phyloP scores from a whole-genome alignment of 1,140 invertebrate species.

The Hesperophylax magnus region DNA sequence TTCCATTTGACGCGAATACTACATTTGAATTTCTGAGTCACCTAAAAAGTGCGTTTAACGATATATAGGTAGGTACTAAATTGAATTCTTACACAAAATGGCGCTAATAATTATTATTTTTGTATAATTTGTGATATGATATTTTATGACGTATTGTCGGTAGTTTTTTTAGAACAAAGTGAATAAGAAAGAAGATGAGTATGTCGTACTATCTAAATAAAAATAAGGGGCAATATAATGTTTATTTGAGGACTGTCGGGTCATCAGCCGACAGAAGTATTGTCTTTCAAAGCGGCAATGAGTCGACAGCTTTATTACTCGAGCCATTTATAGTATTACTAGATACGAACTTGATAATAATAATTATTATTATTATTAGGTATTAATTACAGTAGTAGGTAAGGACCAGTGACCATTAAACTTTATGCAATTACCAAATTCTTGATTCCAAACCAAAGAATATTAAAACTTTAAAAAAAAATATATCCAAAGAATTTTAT shows the following conservation, averaged over 20 bases:
- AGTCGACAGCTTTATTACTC: not conserved
- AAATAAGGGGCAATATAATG: slow-evolving; percentile 16
- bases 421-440: not conserved
- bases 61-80: too few species aligned
- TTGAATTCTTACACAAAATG: not conserved
- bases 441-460: not conserved
- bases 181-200: not conserved
- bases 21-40: too few species aligned
- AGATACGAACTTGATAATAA: not conserved
- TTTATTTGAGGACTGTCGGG: slow-evolving; percentile 20
- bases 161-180: slow-evolving; percentile 7
- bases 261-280: slow-evolving; percentile 27
- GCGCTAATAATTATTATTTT: not conserved
- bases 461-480: too few species aligned
- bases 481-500: too few species aligned
- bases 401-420: not conserved
- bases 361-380: not conserved
- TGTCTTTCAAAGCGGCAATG: slow-evolving; percentile 14
- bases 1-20: too few species aligned
- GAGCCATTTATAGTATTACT: not conserved
- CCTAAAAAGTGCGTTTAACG: too few species aligned
- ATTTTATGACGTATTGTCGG: slow-evolving; percentile 6
- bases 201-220: not conserved
- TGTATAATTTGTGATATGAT: not conserved
- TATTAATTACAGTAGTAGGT: not conserved